Percentiles rank a stretch among this genome's conserved stretches.
Evolutionary conservation across 1,140 invertebrate species (phyloP).

Genomic region (Anthonomus grandis): DNA sequence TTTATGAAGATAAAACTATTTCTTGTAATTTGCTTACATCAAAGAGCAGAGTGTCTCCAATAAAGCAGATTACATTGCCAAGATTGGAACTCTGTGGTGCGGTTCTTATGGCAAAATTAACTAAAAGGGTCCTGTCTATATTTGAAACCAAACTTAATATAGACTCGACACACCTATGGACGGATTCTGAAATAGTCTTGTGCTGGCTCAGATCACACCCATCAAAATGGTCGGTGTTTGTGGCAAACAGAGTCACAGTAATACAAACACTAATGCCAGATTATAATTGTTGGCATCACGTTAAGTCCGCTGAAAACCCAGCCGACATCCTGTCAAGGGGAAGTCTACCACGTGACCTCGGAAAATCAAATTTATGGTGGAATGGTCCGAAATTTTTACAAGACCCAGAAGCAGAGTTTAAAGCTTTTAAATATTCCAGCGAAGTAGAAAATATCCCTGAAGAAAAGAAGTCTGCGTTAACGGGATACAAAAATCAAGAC

Average conservation of each 20-base stretch:
- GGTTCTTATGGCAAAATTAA: conserved; percentile 1
- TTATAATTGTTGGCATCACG: conserved; percentile 25
- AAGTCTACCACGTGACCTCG: too few relatives aligned
- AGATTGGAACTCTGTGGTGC: conserved; percentile 7
- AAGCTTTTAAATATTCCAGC: too few relatives aligned
- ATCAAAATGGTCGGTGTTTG: conserved; percentile 27
- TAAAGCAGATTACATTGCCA: neutral
- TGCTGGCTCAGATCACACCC: conserved; percentile 35
- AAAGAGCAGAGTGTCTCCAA: conserved; percentile 8
- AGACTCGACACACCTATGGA: conserved; percentile 4
- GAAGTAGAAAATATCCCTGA: too few relatives aligned
- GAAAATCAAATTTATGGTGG: too few relatives aligned
- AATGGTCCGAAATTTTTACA: too few relatives aligned
- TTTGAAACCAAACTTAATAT: neutral
- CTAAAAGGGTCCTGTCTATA: neutral
- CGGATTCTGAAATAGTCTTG: conserved; percentile 30
- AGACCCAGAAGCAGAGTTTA: too few relatives aligned
- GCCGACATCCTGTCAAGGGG: conserved; percentile 39
- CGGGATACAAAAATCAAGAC: too few relatives aligned
- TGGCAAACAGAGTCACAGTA: conserved; percentile 4
- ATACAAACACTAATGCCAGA: conserved; percentile 18
- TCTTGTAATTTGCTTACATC: conserved; percentile 9
- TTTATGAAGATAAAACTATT: conserved; percentile 2
- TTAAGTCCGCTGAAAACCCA: conserved; percentile 31
- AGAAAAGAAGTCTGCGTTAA: too few relatives aligned